Evolutionary conservation across 2,888 invertebrate species (phyloP), one percentile per base, ranked within the genome.

Genomic region (Strigamia crassipes): DNA sequence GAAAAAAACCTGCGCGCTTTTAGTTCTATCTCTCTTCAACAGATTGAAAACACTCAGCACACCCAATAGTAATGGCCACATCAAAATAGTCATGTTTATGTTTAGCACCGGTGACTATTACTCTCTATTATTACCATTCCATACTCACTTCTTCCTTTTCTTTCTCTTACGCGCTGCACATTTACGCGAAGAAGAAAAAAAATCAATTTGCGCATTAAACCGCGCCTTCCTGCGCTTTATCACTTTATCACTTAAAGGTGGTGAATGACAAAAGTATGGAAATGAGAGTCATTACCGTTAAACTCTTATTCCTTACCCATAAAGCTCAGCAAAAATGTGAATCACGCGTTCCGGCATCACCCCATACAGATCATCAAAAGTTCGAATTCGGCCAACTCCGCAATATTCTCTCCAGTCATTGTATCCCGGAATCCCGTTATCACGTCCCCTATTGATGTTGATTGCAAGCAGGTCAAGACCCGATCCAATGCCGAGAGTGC

Each of bases 391-490:
- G 1, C 83, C 82, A 13, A 85, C 61, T 0, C 84, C 83, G 51
- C 85, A 85, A 56, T 83, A 82, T 77, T 83, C 83, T 27, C 85
- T 27, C 84, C 84, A 84, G 23, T 84, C 84, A 38, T 85, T 84
- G 61, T 85, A 85, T 10, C 84, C 82, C 0, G 84, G 83, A n/a
- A 85, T 56, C 0, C 85, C 85, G 66, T 85, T 85, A 80, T 85
- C 85, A 34, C 85, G 82, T 5, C 84, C 84, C 79, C 85, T 66
- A 42, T 85, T 85, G n/a, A 84, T 83, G 73, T 85, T 84, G 38
- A 85, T 38, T 5, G 85, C 84, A 6, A 85, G 82, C 12, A 85
- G 80, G 80, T 85, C 86, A 80, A 84, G 42, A 21, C 84, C 84
- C 56, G 82, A 83, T 9, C 82, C 80, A 9, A 79, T 73, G 13